Evolutionary conservation across 2,113 vertebrate species (phyloP).

Genomic region (Illadopsis cleaveri): DNA sequence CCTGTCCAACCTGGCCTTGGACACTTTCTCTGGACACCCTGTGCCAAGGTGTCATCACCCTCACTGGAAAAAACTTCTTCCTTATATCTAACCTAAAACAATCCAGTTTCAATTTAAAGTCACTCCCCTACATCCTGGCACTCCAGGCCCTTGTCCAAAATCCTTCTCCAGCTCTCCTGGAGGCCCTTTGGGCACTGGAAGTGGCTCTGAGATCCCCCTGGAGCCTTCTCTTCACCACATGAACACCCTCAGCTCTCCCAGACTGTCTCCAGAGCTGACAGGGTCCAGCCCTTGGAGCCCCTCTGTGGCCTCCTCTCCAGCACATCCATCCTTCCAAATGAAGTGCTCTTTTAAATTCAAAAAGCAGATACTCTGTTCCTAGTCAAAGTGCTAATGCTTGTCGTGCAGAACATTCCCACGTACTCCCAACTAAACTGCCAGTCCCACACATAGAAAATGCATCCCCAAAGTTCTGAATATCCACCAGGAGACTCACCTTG

Average conservation of each 20-base stretch:
- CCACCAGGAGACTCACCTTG: slow-evolving; percentile 80
- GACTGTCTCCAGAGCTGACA: not conserved
- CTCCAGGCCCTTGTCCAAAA: not conserved
- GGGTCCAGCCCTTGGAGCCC: not conserved
- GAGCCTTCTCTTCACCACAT: not conserved
- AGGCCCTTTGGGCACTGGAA: not conserved
- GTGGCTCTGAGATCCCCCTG: not conserved
- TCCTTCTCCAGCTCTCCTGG: not conserved
- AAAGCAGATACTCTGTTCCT: not conserved
- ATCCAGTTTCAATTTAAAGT: not conserved
- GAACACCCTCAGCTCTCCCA: not conserved
- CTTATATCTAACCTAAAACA: not conserved
- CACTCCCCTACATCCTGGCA: not conserved
- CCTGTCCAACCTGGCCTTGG: not conserved
- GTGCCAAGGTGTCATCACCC: not conserved
- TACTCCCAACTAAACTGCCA: not conserved
- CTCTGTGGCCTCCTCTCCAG: not conserved
- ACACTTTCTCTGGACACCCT: not conserved
- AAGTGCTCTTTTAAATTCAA: not conserved
- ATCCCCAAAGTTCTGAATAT: fast-evolving
- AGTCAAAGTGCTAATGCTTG: not conserved
- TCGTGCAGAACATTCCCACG: not conserved
- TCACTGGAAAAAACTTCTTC: not conserved
- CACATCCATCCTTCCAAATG: not conserved
- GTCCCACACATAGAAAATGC: fast-evolving